Conservation (phyloP, 2,888 invertebrate species). For the Troides helena region DNA sequence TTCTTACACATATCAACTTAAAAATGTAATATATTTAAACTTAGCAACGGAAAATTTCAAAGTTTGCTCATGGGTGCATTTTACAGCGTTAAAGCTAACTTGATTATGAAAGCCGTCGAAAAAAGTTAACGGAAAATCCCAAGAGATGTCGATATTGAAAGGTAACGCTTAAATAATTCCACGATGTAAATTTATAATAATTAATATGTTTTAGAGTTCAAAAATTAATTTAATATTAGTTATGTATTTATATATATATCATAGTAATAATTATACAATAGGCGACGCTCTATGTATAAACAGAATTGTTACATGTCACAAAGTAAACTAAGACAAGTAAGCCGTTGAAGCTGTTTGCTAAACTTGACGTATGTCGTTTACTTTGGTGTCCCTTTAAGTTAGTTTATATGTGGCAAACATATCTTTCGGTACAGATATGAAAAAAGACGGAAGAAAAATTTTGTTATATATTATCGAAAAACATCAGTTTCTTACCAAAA, state of each 20-base stretch:
- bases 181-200: background rate
- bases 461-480: background rate
- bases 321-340: constrained; percentile 6
- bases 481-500: too few relatives aligned
- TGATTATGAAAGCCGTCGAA: constrained; percentile 10
- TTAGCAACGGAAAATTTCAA: constrained; percentile 2
- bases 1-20: background rate
- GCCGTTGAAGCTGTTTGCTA: constrained; percentile 18
- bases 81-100: constrained; percentile 12
- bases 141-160: background rate
- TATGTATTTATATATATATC: too few relatives aligned
- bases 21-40: constrained; percentile 2
- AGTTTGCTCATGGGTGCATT: constrained; percentile 6
- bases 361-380: constrained; percentile 16
- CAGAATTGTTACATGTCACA: background rate
- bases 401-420: background rate
- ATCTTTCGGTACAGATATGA: background rate
- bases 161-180: constrained; percentile 1
- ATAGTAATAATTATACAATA: too few relatives aligned
- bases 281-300: background rate
- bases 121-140: constrained; percentile 8
- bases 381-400: background rate
- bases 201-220: background rate
- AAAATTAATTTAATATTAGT: background rate
- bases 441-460: background rate